These are phyloP conservation scores for Ligdia adustata DNA, from an alignment of 2,888 invertebrate genomes.

Conservation along the genomic window DNA sequence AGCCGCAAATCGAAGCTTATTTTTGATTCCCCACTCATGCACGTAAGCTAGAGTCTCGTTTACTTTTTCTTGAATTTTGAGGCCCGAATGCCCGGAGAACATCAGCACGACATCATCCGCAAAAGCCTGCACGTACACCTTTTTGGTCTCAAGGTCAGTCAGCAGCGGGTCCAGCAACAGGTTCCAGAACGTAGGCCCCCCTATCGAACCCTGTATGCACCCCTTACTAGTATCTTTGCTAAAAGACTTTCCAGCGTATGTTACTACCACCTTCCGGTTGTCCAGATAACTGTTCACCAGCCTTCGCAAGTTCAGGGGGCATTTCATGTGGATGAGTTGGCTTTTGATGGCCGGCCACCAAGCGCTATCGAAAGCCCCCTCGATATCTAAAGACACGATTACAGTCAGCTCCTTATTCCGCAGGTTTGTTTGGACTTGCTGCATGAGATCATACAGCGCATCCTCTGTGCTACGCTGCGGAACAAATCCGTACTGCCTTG, in stretches of 20 bases:
- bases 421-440: too few species aligned
- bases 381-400: too few species aligned
- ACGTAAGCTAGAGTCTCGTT: neutral
- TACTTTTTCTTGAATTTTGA: neutral
- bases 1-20: neutral
- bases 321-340: too few species aligned
- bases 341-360: too few species aligned
- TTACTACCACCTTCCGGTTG: neutral
- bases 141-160: neutral
- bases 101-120: conserved; percentile 12
- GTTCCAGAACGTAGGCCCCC: conserved; percentile 21
- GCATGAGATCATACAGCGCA: too few species aligned
- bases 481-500: too few species aligned
- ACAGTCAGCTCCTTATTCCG: too few species aligned
- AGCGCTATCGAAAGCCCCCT: too few species aligned
- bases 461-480: too few species aligned
- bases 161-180: conserved; percentile 14
- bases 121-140: conserved; percentile 8
- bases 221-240: conserved; percentile 2
- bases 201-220: conserved; percentile 13
- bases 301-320: neutral
- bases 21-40: neutral
- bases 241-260: neutral
- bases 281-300: neutral
- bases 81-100: neutral